Conservation (phyloP, 1,140 invertebrate species). For the Olivierus martensii region DNA sequence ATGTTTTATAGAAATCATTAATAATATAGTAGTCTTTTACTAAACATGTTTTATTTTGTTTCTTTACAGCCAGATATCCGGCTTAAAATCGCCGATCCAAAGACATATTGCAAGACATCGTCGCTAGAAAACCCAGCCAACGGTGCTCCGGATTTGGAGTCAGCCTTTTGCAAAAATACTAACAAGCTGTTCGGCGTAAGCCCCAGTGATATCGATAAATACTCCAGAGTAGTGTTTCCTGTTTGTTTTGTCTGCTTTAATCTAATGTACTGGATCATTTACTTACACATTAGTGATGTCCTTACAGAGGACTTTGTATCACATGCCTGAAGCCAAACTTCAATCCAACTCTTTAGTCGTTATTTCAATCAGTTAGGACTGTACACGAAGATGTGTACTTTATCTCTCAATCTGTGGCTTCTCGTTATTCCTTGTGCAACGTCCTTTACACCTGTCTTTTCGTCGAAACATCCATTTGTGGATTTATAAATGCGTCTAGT, state of each 20-base stretch:
- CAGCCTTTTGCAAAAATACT: slow-evolving; percentile 52
- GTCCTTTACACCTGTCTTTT: too few species aligned
- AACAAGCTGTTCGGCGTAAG: slow-evolving; percentile 79
- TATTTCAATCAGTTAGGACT: too few species aligned
- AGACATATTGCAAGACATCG: slow-evolving; percentile 3
- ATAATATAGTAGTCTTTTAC: neutral
- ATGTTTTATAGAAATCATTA: neutral
- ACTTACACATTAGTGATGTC: slow-evolving; percentile 86
- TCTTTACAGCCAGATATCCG: slow-evolving; percentile 10
- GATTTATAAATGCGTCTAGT: too few species aligned
- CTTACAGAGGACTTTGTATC: slow-evolving; percentile 59
- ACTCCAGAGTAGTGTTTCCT: slow-evolving; percentile 87
- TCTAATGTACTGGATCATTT: slow-evolving; percentile 96
- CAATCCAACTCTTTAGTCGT: too few species aligned
- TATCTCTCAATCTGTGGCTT: too few species aligned
- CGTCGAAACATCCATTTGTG: too few species aligned
- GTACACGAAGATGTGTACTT: too few species aligned
- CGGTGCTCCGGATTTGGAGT: slow-evolving; percentile 37
- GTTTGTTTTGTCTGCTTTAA: slow-evolving; percentile 96
- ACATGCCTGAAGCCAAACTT: slow-evolving; percentile 39
- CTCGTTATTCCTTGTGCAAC: too few species aligned
- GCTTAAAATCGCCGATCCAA: slow-evolving; percentile 15
- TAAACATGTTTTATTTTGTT: neutral
- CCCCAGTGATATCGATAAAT: slow-evolving; percentile 92
- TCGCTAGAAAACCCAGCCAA: slow-evolving; percentile 33